phyloP scores from a whole-genome alignment of 1,140 invertebrate species.

The Eurosta solidaginis region DNA sequence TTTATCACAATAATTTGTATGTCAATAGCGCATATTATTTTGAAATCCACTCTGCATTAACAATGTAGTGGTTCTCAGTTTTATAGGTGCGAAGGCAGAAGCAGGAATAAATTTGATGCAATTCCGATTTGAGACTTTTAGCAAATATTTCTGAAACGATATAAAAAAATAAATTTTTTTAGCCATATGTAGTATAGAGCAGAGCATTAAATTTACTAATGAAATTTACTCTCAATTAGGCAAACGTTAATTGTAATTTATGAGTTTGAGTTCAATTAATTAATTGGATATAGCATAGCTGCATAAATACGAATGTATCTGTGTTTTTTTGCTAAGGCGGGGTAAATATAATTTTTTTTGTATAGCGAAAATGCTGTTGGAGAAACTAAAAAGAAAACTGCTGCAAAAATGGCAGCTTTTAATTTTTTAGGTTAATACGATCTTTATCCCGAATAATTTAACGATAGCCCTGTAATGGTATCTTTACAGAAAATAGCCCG shows the following conservation, averaged over 20 bases:
- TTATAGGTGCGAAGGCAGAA: not conserved
- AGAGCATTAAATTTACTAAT: not conserved
- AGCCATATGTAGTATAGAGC: not conserved
- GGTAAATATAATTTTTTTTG: too few relatives aligned
- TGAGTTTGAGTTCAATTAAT: not conserved
- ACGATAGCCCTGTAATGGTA: too few relatives aligned
- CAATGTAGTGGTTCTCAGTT: not conserved
- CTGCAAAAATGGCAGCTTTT: too few relatives aligned
- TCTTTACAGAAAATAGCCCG: too few relatives aligned
- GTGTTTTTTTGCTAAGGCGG: too few relatives aligned
- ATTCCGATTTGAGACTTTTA: not conserved
- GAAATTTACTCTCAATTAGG: too few relatives aligned
- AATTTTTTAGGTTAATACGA: too few relatives aligned
- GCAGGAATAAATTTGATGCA: not conserved
- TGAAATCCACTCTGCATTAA: not conserved
- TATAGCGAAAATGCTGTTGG: too few relatives aligned
- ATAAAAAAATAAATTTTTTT: not conserved
- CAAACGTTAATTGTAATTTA: not conserved
- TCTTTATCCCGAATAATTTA: too few relatives aligned
- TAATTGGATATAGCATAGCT: not conserved
- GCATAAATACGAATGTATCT: not conserved
- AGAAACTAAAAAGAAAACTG: too few relatives aligned
- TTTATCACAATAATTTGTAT: conserved; percentile 7
- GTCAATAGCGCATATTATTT: not conserved
- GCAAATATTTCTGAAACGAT: not conserved